A percentile compares a stretch with the other conserved stretches of the same genome.
Conservation (phyloP, 2,113 vertebrate species). For the Perognathus longimembris region DNA sequence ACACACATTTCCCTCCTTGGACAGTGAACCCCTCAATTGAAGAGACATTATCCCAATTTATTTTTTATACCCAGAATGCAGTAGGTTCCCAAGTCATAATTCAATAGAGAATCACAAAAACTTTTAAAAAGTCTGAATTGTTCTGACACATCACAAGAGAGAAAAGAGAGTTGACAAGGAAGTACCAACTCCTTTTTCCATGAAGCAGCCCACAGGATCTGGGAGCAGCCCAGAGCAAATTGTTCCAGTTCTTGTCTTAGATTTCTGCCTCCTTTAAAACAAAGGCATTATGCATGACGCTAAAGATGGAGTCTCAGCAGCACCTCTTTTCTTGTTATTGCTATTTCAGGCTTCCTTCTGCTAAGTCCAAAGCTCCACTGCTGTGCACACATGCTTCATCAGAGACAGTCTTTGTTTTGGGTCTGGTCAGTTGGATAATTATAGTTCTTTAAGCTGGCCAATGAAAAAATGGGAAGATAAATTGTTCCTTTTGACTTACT, state of each 20-base stretch:
- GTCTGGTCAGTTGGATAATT: conserved; percentile 44
- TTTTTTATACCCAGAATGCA: not conserved
- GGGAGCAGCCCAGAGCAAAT: conserved; percentile 67
- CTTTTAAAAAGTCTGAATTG: conserved; percentile 5
- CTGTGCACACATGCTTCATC: not conserved
- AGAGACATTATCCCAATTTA: not conserved
- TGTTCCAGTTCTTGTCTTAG: conserved; percentile 71
- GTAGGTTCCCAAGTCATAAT: conserved; percentile 6
- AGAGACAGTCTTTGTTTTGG: conserved; percentile 14
- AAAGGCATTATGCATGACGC: conserved; percentile 75
- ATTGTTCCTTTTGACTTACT: not conserved
- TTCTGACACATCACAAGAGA: conserved; percentile 49
- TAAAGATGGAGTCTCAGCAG: conserved; percentile 73
- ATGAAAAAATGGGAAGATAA: not conserved
- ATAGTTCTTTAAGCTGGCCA: conserved; percentile 15
- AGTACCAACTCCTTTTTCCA: conserved; percentile 16
- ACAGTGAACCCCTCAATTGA: not conserved
- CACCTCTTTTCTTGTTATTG: conserved; percentile 65
- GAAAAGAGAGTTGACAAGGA: conserved; percentile 49
- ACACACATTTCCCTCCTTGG: not conserved
- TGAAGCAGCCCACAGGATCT: conserved; percentile 62
- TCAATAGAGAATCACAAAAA: not conserved
- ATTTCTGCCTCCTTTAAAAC: conserved; percentile 74
- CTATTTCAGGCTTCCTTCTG: conserved; percentile 77
- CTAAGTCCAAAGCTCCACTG: not conserved